Base-by-base conservation (phyloP, 2,113 vertebrate species). In the Pollachius pollachius region DNA sequence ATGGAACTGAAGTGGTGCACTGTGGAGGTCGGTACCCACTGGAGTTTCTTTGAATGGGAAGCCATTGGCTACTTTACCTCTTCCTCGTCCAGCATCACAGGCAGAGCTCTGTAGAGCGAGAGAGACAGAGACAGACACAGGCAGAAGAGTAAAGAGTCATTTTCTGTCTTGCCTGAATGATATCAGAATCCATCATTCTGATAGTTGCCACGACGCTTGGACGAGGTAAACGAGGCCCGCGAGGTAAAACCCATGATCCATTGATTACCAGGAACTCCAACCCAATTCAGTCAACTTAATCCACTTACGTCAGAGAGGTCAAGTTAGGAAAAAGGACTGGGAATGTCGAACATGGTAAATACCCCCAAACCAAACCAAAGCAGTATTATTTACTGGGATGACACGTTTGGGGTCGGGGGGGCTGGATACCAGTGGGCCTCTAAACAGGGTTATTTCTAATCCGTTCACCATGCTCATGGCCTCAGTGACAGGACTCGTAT, bases 51-150 rank as follows among this genome's bases (percentile, higher is more conserved):
- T 75, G 34, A 13, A 48, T 48, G 41, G 8, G 64, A 57, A 62
- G 83, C 87, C 78, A 85, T 68, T 71, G 68, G 77, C 62, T n/a
- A 37, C 27, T 30, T 89, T 88, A 93, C 92, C 90, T 93, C 92
- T 71, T 93, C 91, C 2, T 92, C 91, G 56, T 93, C 90, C 3
- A 93, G 74, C 77, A 93, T 89, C 15, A 84, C 87, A 65, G 92
- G 91, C 21, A 93, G 88, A 21, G 91, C 85, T 87, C 92, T 92
- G 84, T 67, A 34, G 19, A 30, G 69, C 76, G 5, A 59, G 4
- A 78, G 27, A 59, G 11, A 34, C 41, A 54, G 21, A 34, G 21
- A 58, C 54, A 64, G 19, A 69, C 34, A 12, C n/a, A 18, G 34
- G 62, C 60, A 25, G 16, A 21, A 64, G 19, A 69, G 56, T 17